Base-by-base conservation (phyloP, 2,888 invertebrate species). In the Aethes cnicana region DNA sequence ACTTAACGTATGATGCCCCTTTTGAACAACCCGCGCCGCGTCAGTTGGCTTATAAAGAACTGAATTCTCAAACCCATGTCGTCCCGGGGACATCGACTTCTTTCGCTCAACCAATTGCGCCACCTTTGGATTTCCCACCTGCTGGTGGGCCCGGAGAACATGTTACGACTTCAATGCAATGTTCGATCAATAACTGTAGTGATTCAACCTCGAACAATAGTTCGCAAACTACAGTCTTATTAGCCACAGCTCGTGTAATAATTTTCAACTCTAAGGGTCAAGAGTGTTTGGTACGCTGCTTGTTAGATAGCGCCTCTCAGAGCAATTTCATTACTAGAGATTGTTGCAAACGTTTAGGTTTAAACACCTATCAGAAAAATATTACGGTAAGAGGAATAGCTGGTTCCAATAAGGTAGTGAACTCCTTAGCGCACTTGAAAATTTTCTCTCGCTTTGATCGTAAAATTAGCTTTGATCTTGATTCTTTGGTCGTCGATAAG, bases 291-390 rank as follows among this genome's bases (percentile, higher is more conserved):
- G 41, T 32, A 11, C 39, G 49, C 0, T 20, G 11, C 17, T 23
- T 55, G 2, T 17, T 50, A 14, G 54, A 50, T 18, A 41, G 33
- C 17, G 54, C 23, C 1, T 55, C 47, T 2, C 41, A 50, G 18
- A 33, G 30, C 5, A 42, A 50, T 33, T 55, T 50, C 25, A 30
- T 54, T 18, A 54, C 54, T 0, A 18, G 17, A 1, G 17, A 18
- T 1, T 48, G 35, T 21, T 39, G 44, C 14, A 5, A 41, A 4
- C 35, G 21, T 5, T 23, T 50, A 11, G 21, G 20, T n/a, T 30
- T 44, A 30, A 44, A 36, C 14, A 28, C 32, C 17, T 6, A 26
- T n/a, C 8, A 7, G 12, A 9, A 7, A 25, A 9, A 12, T 20
- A 11, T 17, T 7, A 26, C 35, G 21, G 42, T 55, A 7, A 50